Percentiles rank a stretch among this genome's conserved stretches.
Evolutionary conservation across 2,888 invertebrate genomes (phyloP).

Genomic region (Piscicola geometra): DNA sequence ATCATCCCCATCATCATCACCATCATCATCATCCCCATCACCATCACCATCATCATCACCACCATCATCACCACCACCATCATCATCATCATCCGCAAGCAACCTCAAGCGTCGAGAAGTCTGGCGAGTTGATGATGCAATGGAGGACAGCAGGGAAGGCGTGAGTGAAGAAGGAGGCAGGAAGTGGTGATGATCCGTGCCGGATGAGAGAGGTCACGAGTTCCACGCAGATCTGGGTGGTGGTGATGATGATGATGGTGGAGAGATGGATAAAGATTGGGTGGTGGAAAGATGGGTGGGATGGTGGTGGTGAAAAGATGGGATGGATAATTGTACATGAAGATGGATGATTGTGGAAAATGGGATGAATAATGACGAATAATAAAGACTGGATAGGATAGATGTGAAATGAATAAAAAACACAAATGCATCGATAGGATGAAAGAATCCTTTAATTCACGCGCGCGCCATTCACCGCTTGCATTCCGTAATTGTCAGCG

Average conservation of each 20-base stretch:
- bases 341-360: too few relatives aligned
- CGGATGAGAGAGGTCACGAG: slow-evolving; percentile 65
- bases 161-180: slow-evolving; percentile 61
- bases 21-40: too few relatives aligned
- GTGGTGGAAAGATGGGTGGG: too few relatives aligned
- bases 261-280: too few relatives aligned
- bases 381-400: not conserved
- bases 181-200: slow-evolving; percentile 63
- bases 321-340: too few relatives aligned
- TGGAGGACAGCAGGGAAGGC: slow-evolving; percentile 67
- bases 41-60: too few relatives aligned
- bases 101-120: slow-evolving; percentile 64
- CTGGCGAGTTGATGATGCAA: slow-evolving; percentile 64
- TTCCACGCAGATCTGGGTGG: slow-evolving; percentile 62
- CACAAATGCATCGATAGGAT: not conserved
- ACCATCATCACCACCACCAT: too few relatives aligned
- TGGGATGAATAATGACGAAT: too few relatives aligned
- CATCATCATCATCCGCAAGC: too few relatives aligned
- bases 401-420: too few relatives aligned
- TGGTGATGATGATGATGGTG: not conserved
- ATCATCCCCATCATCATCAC: too few relatives aligned
- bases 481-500: slow-evolving; percentile 55
- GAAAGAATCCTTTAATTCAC: not conserved
- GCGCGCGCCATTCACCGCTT: slow-evolving; percentile 51
- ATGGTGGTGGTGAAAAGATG: too few relatives aligned